phyloP scores from a whole-genome alignment of 2,888 invertebrate species.

The Trichacis sp. region DNA sequence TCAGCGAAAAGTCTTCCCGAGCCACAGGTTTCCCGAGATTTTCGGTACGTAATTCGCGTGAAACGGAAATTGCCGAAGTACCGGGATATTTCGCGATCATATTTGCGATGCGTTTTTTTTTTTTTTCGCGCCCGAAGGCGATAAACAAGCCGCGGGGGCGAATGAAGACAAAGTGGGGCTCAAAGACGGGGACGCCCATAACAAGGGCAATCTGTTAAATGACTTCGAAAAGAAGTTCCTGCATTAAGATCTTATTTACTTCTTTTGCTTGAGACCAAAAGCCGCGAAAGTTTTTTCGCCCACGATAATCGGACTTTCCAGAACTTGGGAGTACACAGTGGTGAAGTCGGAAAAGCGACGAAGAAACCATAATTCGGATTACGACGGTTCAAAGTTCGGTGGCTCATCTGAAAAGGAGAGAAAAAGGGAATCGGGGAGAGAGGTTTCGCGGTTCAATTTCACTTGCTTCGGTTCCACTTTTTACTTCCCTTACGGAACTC shows the following conservation, averaged over 20 bases:
- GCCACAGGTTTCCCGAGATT: background rate
- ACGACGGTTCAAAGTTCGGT: slow-evolving; percentile 35
- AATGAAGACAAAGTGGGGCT: slow-evolving; percentile 36
- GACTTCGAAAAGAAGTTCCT: slow-evolving; percentile 44
- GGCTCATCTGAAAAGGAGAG: slow-evolving; percentile 24
- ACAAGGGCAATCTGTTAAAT: slow-evolving; percentile 45
- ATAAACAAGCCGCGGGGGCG: slow-evolving; percentile 23
- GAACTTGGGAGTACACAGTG: slow-evolving; percentile 37
- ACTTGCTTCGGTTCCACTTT: slow-evolving; percentile 3
- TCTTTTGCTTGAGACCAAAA: slow-evolving; percentile 30
- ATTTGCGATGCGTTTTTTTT: slow-evolving; percentile 1
- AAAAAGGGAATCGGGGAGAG: slow-evolving; percentile 16
- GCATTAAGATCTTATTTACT: slow-evolving; percentile 47
- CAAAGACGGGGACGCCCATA: slow-evolving; percentile 24
- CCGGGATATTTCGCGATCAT: too few species aligned
- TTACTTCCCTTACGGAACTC: background rate
- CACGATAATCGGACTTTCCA: slow-evolving; percentile 35
- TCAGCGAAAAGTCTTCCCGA: background rate
- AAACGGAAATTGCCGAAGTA: too few species aligned
- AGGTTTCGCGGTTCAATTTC: slow-evolving; percentile 32
- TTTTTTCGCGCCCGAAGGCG: background rate
- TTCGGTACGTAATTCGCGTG: too few species aligned
- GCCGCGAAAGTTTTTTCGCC: slow-evolving; percentile 41
- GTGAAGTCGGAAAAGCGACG: slow-evolving; percentile 31
- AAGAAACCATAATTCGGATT: slow-evolving; percentile 43